Percentiles rank a stretch among this genome's conserved stretches.
Evolutionary conservation across 2,888 invertebrate species (phyloP).

Genomic region (Apodemia duryi): DNA sequence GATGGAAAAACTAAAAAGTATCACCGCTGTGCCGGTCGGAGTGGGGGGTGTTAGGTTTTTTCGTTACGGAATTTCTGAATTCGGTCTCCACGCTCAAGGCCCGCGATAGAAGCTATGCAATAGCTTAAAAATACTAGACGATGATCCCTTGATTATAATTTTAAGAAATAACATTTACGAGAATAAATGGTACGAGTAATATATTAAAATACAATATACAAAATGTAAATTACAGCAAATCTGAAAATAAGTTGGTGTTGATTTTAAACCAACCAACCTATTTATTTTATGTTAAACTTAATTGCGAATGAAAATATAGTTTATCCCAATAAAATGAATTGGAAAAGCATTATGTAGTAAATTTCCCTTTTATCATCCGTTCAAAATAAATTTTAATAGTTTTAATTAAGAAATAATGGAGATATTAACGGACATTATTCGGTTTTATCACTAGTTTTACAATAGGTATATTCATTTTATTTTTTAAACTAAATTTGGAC

Average conservation of each 20-base stretch:
- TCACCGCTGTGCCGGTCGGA: no score
- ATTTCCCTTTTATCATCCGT: slow-evolving; percentile 1
- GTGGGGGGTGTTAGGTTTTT: no score
- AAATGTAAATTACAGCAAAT: slow-evolving; percentile 2
- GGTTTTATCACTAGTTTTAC: slow-evolving; percentile 23
- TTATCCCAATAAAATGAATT: slow-evolving; percentile 3
- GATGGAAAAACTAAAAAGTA: no score
- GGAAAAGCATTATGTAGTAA: slow-evolving; percentile 9
- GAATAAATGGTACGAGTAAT: no score
- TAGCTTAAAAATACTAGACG: no score
- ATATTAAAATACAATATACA: no score
- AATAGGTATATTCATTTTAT: slow-evolving; percentile 18
- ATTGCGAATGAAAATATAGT: slow-evolving; percentile 7
- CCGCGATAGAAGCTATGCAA: no score
- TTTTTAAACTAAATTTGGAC: slow-evolving; percentile 1
- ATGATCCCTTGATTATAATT: no score
- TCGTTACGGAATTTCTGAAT: no score
- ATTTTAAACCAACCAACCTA: slow-evolving; percentile 4
- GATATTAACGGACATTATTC: slow-evolving; percentile 21
- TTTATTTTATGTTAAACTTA: slow-evolving; percentile 7
- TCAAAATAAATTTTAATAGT: slow-evolving; percentile 1
- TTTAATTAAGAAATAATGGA: slow-evolving; percentile 27
- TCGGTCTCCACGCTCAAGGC: no score
- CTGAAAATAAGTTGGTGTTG: neutral
- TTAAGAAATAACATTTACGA: no score